Percentiles rank a stretch among this genome's conserved stretches.
These are phyloP conservation scores for Cassiopea xamachana DNA, from an alignment of 30 jellyfish, hydroid and myxozoan species.

Conservation along the genomic window DNA sequence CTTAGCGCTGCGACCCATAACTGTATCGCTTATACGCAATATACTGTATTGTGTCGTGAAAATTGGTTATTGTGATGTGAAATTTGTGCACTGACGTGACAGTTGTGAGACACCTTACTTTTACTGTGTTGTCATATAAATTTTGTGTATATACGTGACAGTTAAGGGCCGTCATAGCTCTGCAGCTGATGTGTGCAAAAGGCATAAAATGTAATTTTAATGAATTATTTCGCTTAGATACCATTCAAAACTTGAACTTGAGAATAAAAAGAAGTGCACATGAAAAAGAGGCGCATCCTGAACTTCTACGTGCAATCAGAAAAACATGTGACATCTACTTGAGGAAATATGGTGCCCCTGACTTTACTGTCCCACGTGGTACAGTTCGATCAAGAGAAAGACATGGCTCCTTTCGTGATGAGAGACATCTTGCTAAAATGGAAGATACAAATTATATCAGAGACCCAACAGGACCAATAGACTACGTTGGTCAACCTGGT, in stretches of 20 bases:
- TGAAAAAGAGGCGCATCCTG: not conserved
- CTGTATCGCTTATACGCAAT: too few species aligned
- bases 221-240: not conserved
- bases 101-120: too few species aligned
- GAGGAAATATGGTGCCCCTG: not conserved
- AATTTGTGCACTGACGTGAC: too few species aligned
- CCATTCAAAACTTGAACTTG: not conserved
- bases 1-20: too few species aligned
- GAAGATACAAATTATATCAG: not conserved
- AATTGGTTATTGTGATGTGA: too few species aligned
- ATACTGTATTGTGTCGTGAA: too few species aligned
- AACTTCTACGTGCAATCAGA: not conserved
- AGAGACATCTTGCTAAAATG: not conserved
- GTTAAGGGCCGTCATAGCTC: too few species aligned
- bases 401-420: not conserved
- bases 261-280: not conserved
- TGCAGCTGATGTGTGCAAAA: not conserved
- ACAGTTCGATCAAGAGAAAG: not conserved
- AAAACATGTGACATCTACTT: conserved; percentile 12
- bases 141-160: too few species aligned
- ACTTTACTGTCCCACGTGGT: not conserved
- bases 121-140: too few species aligned
- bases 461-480: not conserved
- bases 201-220: not conserved
- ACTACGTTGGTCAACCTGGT: not conserved